Percentiles rank a stretch among this genome's conserved stretches.
Evolutionary conservation across 1,140 invertebrate species (phyloP).

Genomic region (Mycetomoellerius zeteki): DNA sequence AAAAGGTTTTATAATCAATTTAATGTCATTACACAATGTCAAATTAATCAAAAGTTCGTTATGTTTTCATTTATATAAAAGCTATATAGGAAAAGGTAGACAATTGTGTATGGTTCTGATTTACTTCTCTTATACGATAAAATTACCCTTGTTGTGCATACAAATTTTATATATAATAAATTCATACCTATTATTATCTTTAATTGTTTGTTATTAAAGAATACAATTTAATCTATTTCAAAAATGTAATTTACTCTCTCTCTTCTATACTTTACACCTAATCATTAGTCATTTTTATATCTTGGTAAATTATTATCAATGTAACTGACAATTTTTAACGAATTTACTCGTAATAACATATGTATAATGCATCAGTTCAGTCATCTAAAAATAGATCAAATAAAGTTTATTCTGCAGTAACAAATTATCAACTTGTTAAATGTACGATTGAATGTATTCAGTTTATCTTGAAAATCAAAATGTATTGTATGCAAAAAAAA

Average conservation of each 20-base stretch:
- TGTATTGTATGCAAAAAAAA: neutral
- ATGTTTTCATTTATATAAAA: conserved; percentile 9
- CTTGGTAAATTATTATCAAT: neutral
- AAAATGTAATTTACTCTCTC: conserved; percentile 17
- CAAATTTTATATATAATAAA: conserved; percentile 44
- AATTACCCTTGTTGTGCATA: conserved; percentile 5
- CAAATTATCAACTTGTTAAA: conserved; percentile 11
- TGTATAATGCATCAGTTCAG: neutral
- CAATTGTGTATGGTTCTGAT: conserved; percentile 2
- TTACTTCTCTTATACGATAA: conserved; percentile 28
- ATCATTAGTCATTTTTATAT: conserved; percentile 15
- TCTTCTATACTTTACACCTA: conserved; percentile 11
- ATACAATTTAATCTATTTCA: conserved; percentile 25
- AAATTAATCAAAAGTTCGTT: neutral
- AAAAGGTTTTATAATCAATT: neutral
- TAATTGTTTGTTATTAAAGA: conserved; percentile 42
- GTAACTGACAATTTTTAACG: neutral
- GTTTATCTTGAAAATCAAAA: conserved; percentile 4
- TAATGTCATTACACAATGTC: neutral
- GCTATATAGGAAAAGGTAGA: neutral
- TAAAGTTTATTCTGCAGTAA: neutral
- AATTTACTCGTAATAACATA: conserved; percentile 19
- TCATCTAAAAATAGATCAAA: conserved; percentile 10
- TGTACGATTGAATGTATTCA: neutral
- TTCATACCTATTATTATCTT: conserved; percentile 33